phyloP scores from a whole-genome alignment of 2,113 vertebrate genomes.

The Emberiza fucata region DNA sequence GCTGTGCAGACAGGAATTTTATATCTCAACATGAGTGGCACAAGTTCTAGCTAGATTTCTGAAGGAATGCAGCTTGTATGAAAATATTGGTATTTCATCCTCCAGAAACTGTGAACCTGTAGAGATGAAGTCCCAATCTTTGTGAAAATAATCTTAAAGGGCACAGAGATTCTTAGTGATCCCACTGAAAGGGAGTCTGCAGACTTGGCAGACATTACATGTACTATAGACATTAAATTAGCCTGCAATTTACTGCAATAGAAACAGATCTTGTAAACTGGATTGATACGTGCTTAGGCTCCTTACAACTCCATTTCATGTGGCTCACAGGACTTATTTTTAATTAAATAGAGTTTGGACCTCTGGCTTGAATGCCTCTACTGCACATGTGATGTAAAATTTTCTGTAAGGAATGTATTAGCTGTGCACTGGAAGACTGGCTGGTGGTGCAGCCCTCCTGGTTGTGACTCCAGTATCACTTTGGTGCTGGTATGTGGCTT shows the following conservation, averaged over 20 bases:
- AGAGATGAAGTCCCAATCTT: neutral
- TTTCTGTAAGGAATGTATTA: neutral
- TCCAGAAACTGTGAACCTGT: neutral
- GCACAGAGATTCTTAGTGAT: neutral
- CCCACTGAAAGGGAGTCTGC: neutral
- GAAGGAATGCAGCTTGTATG: neutral
- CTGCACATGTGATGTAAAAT: neutral
- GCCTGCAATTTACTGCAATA: neutral
- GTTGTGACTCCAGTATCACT: neutral
- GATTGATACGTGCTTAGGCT: constrained; percentile 12
- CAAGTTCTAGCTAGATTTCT: neutral
- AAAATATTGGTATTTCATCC: neutral
- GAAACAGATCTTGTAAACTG: constrained; percentile 15
- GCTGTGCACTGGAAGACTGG: neutral
- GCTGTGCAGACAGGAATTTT: neutral
- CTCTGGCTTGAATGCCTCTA: neutral
- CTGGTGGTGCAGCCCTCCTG: neutral
- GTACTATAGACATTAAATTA: neutral
- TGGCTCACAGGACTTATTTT: constrained; percentile 43
- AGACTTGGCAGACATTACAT: neutral
- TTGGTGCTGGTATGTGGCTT: neutral
- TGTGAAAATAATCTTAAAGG: neutral
- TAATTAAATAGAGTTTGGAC: constrained; percentile 41
- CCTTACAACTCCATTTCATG: constrained; percentile 9
- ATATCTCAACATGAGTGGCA: neutral